These are phyloP conservation scores for Seira musarum DNA, from an alignment of 2,888 invertebrate species.

Conservation along the genomic window DNA sequence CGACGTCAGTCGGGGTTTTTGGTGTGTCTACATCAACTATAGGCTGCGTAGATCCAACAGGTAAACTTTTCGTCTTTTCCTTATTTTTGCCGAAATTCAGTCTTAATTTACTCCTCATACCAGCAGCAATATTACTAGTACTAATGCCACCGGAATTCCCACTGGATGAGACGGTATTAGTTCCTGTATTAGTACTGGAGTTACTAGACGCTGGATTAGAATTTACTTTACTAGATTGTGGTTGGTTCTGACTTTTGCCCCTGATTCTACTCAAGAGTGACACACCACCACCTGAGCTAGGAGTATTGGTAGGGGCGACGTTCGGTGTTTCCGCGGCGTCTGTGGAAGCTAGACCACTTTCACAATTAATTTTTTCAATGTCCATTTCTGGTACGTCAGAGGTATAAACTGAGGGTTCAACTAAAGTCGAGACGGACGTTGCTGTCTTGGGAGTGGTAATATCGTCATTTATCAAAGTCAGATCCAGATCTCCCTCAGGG, in stretches of 20 bases:
- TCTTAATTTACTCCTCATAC: constrained; percentile 63
- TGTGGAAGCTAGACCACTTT: constrained; percentile 19
- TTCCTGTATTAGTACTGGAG: constrained; percentile 20
- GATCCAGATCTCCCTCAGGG: constrained; percentile 54
- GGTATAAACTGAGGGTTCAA: constrained; percentile 4
- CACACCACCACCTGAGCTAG: constrained; percentile 33
- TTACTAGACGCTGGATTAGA: background rate
- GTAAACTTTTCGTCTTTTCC: constrained; percentile 52
- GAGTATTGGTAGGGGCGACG: background rate
- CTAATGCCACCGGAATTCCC: constrained; percentile 7
- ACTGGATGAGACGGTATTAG: background rate
- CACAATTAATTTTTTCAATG: constrained; percentile 29
- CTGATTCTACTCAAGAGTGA: constrained; percentile 60
- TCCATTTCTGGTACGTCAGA: constrained; percentile 9
- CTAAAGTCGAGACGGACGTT: constrained; percentile 40
- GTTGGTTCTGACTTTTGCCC: constrained; percentile 41
- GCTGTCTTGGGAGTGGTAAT: constrained; percentile 35
- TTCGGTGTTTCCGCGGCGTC: background rate
- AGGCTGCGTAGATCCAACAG: constrained; percentile 27
- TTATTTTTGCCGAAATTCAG: constrained; percentile 65
- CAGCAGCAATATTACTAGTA: constrained; percentile 58
- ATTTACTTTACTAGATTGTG: constrained; percentile 32
- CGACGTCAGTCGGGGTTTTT: constrained; percentile 42
- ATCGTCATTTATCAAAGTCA: constrained; percentile 51
- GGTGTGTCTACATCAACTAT: constrained; percentile 40